A percentile compares a stretch with the other conserved stretches of the same genome.
Conservation (phyloP, 2,888 invertebrate species). For the Patella caerulea region DNA sequence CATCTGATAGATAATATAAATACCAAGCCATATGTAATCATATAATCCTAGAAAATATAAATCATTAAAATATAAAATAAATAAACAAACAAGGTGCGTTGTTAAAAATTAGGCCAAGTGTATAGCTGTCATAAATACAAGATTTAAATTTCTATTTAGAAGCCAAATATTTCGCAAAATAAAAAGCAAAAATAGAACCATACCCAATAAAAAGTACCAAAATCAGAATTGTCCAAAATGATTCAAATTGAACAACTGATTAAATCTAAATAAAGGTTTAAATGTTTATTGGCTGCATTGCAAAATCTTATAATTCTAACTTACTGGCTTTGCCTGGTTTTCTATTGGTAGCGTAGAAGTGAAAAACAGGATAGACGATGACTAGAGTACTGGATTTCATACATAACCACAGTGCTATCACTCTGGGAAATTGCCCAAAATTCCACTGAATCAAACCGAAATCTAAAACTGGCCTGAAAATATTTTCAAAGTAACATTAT, state of each 20-base stretch:
- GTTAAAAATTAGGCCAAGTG: no score
- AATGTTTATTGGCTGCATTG: no score
- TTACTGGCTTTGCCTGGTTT: constrained; percentile 41
- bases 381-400: constrained; percentile 71
- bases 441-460: constrained; percentile 76
- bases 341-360: constrained; percentile 70
- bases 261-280: no score
- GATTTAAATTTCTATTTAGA: no score
- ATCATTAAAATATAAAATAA: not conserved
- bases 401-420: constrained; percentile 75
- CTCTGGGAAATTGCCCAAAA: constrained; percentile 77
- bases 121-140: no score
- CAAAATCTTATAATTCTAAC: constrained; percentile 11
- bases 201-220: no score
- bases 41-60: constrained; percentile 51
- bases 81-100: no score
- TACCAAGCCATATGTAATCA: constrained; percentile 62
- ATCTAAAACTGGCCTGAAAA: constrained; percentile 73
- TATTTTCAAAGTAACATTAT: not conserved
- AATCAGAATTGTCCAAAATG: no score
- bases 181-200: no score
- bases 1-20: constrained; percentile 66
- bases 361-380: constrained; percentile 72
- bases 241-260: no score
- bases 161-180: no score